These are phyloP conservation scores for Drosophila kanapiae DNA, from an alignment of 1,140 invertebrate genomes.

Conservation along the genomic window DNA sequence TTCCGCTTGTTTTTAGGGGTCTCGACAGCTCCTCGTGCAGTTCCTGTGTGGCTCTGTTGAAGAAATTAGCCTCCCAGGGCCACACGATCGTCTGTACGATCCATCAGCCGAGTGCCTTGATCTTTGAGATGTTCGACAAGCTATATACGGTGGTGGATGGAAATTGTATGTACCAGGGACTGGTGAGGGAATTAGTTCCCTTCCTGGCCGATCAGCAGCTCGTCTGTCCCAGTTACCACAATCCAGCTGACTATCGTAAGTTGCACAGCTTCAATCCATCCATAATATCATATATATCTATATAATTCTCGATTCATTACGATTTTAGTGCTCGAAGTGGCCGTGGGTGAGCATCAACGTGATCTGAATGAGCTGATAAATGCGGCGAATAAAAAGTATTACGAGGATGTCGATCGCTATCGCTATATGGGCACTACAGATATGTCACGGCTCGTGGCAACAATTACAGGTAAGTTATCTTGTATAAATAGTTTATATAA, in stretches of 20 bases:
- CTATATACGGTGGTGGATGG: slow-evolving; percentile 96
- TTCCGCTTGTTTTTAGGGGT: slow-evolving; percentile 88
- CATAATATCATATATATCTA: neutral
- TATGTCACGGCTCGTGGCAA: slow-evolving; percentile 59
- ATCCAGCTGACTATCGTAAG: slow-evolving; percentile 94
- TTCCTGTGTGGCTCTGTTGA: slow-evolving; percentile 91
- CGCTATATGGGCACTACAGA: slow-evolving; percentile 48
- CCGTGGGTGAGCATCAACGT: slow-evolving; percentile 90
- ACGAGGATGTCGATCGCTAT: slow-evolving; percentile 82
- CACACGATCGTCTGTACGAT: slow-evolving; percentile 95
- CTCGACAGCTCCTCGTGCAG: slow-evolving; percentile 94
- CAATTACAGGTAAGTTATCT: slow-evolving; percentile 74
- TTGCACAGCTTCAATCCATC: neutral
- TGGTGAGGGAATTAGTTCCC: slow-evolving; percentile 90
- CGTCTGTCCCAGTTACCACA: slow-evolving; percentile 96
- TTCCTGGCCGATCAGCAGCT: slow-evolving; percentile 92
- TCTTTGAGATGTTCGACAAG: slow-evolving; percentile 98
- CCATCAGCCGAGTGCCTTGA: slow-evolving; percentile 97
- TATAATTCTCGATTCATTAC: slow-evolving; percentile 2
- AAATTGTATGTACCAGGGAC: slow-evolving; percentile 95
- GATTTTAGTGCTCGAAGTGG: slow-evolving; percentile 91
- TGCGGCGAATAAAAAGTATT: slow-evolving; percentile 87
- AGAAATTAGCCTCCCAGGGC: slow-evolving; percentile 91
- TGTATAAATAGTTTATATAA: neutral
- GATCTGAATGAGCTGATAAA: slow-evolving; percentile 87